Conservation (phyloP, 2,797 vertebrate species). For the Gambelia wislizenii region DNA sequence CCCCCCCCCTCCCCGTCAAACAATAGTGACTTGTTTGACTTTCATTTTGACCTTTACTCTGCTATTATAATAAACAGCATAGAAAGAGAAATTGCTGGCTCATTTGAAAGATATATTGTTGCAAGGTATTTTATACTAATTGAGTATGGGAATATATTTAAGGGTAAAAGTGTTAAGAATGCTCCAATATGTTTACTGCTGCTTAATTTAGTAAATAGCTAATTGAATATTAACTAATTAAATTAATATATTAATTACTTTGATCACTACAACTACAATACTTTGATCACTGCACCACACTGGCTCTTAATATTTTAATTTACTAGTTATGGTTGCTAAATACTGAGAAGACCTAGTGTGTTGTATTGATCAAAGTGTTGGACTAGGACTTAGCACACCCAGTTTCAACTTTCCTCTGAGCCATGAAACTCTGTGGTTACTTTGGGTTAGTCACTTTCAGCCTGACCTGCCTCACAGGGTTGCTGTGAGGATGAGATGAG, state of each 20-base stretch:
- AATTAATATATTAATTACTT: background rate
- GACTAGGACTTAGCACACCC: too few species aligned
- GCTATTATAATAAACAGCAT: background rate
- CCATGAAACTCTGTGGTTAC: too few species aligned
- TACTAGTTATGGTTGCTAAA: background rate
- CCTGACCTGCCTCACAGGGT: too few species aligned
- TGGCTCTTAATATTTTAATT: too few species aligned
- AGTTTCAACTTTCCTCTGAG: too few species aligned
- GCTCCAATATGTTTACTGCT: background rate
- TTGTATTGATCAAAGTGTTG: too few species aligned
- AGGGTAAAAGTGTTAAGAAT: background rate
- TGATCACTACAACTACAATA: too few species aligned
- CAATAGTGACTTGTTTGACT: rapidly evolving
- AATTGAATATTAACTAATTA: background rate
- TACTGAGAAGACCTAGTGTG: too few species aligned
- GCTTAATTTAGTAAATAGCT: background rate
- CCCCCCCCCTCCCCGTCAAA: background rate
- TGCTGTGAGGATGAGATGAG: background rate
- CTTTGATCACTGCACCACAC: too few species aligned
- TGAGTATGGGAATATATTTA: background rate
- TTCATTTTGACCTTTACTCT: background rate
- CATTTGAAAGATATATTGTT: background rate
- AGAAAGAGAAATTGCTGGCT: background rate
- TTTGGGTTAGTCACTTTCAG: too few species aligned
- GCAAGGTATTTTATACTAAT: background rate